Conservation (phyloP, 2,888 invertebrate species). For the Leucophora obtusa region DNA sequence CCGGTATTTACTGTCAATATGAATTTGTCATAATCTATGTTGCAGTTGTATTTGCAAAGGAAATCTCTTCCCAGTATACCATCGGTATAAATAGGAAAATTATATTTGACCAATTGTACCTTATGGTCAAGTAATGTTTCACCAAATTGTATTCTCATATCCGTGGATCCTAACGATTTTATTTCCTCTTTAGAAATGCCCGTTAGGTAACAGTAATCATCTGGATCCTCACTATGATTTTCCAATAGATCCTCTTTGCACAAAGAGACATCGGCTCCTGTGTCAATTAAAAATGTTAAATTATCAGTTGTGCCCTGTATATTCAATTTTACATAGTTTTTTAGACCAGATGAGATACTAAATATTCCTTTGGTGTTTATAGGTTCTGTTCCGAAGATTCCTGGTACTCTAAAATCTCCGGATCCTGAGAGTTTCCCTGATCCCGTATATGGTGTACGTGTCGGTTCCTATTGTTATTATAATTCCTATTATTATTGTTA, state of each 20-base stretch:
- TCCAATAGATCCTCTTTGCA: too few species aligned
- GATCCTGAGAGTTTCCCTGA: conserved; percentile 12
- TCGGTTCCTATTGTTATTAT: background rate
- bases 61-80: too few species aligned
- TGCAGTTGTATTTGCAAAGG: conserved; percentile 8
- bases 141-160: conserved; percentile 13
- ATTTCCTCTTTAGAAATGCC: conserved; percentile 30
- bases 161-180: conserved; percentile 13
- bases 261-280: too few species aligned
- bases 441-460: background rate
- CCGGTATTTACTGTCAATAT: conserved; percentile 2
- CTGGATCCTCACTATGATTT: conserved; percentile 24
- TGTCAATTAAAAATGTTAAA: too few species aligned
- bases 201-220: conserved; percentile 22
- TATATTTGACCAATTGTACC: conserved; percentile 24
- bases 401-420: too few species aligned
- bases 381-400: background rate
- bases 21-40: conserved; percentile 47
- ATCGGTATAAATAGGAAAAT: too few species aligned
- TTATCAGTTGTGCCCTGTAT: background rate
- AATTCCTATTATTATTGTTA: background rate
- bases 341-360: background rate
- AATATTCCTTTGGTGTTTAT: background rate
- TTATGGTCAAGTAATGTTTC: conserved; percentile 5
- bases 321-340: conserved; percentile 15